Conservation (phyloP, 2,888 invertebrate genomes). For the Meandrusa payeni region DNA sequence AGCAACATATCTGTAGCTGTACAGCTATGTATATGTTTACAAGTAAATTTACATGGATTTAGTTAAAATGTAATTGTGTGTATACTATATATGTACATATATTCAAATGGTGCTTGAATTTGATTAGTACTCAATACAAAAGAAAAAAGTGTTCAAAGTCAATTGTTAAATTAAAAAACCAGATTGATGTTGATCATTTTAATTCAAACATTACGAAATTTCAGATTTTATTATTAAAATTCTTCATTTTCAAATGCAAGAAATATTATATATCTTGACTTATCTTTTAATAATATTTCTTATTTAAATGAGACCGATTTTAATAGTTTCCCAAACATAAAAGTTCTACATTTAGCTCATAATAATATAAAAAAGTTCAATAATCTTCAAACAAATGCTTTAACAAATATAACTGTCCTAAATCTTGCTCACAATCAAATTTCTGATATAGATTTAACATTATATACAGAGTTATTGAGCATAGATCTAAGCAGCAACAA, state of each 20-base stretch:
- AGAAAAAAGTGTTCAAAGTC: too few relatives aligned
- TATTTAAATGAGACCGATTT: conserved; percentile 36
- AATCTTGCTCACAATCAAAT: conserved; percentile 51
- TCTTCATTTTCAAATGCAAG: conserved; percentile 39
- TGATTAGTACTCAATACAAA: too few relatives aligned
- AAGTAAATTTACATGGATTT: too few relatives aligned
- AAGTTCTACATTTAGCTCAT: conserved; percentile 45
- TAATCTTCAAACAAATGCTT: conserved; percentile 44
- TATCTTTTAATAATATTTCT: conserved; percentile 49
- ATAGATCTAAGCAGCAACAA: conserved; percentile 54
- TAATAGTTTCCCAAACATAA: conserved; percentile 43
- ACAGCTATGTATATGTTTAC: too few relatives aligned
- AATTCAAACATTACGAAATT: too few relatives aligned
- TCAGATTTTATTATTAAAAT: too few relatives aligned
- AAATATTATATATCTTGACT: conserved; percentile 46
- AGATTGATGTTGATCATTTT: too few relatives aligned
- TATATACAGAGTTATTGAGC: conserved; percentile 47
- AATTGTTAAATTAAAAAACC: too few relatives aligned
- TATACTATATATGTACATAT: too few relatives aligned
- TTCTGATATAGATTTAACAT: conserved; percentile 46
- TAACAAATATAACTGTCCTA: conserved; percentile 47
- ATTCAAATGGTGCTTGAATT: too few relatives aligned
- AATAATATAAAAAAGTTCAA: conserved; percentile 56
- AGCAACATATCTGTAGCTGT: too few relatives aligned
- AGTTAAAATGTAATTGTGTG: too few relatives aligned